Evolutionary conservation across 2,888 invertebrate species (phyloP), one percentile per base, ranked within the genome.

Genomic region (Acholoe squamosa): DNA sequence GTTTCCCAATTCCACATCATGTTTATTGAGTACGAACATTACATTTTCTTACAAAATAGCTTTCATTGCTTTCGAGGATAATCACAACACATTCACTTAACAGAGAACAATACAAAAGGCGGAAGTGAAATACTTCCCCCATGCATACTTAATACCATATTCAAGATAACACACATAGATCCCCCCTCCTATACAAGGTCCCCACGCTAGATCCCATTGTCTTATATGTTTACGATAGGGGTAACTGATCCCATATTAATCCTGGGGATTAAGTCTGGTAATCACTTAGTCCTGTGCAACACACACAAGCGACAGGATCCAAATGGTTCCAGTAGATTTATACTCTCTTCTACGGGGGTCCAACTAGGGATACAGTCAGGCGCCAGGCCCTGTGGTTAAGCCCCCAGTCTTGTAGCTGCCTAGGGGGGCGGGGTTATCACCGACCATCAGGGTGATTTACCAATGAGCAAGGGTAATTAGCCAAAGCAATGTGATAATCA

Each of bases 401-500:
- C 71, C 71, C n/a, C 22, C 25, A 25, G 28, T 71, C 25, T 5
- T 61, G 14, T 28, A 25, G 3, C 71, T 5, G 14, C 14, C 71
- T 28, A 71, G 25, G 28, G 5, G 7, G 25, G 14, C 28, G n/a
- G 71, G 71, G 71, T 28, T 71, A 71, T 71, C 28, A 25, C 28
- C 14, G 31, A 28, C 71, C 71, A 71, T 71, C 25, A 28, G 71
- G 28, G 28, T 71, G 71, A 71, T 71, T 71, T 71, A 71, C 28
- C 16, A 71, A 71, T 28, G 7, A 71, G 71, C 28, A 0, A 28
- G 71, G 71, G 14, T 71, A 71, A 71, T 71, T 25, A 28, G 25
- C 71, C 25, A 28, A 71, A 71, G 71, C 71, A 71, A 28, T 71
- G 71, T 16, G 71, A 71, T 71, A 71, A 71, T 71, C 28, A 71